Conservation (phyloP, 2,797 vertebrate genomes). For the Spondyliosoma cantharus region DNA sequence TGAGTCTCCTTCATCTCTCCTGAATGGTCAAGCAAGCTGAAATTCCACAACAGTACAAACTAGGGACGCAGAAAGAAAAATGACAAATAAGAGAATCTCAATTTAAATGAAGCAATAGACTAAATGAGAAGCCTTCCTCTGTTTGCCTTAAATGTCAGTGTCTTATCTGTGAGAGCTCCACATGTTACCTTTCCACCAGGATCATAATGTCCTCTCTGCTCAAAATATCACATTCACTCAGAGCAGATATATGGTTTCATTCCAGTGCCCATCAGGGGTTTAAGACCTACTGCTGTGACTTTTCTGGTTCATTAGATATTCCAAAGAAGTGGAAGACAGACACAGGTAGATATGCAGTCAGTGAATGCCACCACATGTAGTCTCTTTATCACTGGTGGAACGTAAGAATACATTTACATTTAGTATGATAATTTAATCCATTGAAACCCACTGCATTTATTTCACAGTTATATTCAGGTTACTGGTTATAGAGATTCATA, state of each 20-base stretch:
- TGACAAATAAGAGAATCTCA: neutral
- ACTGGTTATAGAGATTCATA: neutral
- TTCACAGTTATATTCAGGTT: neutral
- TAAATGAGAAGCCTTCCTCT: neutral
- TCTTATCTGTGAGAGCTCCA: neutral
- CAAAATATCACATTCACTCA: neutral
- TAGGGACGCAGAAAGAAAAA: neutral
- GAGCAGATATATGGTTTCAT: neutral
- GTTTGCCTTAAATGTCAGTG: neutral
- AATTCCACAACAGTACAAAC: no score
- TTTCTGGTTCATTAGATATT: conserved; percentile 8
- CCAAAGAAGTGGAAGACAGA: neutral
- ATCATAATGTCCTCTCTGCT: neutral
- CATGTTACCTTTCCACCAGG: neutral
- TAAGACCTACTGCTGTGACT: neutral
- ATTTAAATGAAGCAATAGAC: neutral
- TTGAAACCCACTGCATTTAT: neutral
- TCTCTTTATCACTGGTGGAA: neutral
- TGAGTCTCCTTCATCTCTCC: no score
- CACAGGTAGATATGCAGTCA: neutral
- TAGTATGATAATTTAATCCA: neutral
- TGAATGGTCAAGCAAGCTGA: no score
- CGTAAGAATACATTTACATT: neutral
- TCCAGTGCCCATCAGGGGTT: neutral
- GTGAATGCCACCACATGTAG: neutral